phyloP scores from a whole-genome alignment of 2,888 invertebrate genomes.

The Mayetiola destructor region DNA sequence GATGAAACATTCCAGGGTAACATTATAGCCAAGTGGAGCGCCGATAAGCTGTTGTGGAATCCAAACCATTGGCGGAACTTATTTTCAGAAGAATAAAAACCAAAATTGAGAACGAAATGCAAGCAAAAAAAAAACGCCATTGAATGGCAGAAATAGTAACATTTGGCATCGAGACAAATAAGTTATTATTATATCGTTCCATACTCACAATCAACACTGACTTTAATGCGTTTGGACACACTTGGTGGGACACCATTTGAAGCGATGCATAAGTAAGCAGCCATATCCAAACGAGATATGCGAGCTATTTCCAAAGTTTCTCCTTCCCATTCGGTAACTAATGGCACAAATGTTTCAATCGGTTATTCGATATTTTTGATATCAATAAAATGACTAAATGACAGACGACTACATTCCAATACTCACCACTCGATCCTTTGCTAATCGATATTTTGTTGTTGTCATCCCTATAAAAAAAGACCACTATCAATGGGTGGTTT shows the following conservation, averaged over 20 bases:
- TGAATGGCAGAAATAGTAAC: not conserved
- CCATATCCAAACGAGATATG: slow-evolving; percentile 81
- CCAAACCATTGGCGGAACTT: slow-evolving; percentile 84
- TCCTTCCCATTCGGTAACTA: slow-evolving; percentile 75
- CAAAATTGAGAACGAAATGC: not conserved
- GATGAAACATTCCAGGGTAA: slow-evolving; percentile 76
- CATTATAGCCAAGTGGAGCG: slow-evolving; percentile 67
- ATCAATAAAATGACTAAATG: not conserved
- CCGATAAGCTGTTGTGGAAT: slow-evolving; percentile 84
- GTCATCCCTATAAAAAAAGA: not conserved
- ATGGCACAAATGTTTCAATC: not conserved
- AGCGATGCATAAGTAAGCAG: slow-evolving; percentile 83
- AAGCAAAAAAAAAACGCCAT: not conserved
- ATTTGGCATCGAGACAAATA: not conserved
- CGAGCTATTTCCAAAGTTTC: slow-evolving; percentile 69
- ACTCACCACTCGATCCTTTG: slow-evolving; percentile 9
- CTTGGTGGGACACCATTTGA: slow-evolving; percentile 78
- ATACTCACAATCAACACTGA: slow-evolving; percentile 86
- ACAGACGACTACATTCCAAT: not conserved
- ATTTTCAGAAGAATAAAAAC: not conserved
- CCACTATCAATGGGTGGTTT: too few species aligned
- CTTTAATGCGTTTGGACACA: slow-evolving; percentile 82
- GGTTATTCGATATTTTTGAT: slow-evolving; percentile 1
- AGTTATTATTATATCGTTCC: not conserved
- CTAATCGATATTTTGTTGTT: slow-evolving; percentile 14